A percentile compares a stretch with the other conserved stretches of the same genome.
Evolutionary conservation across 2,888 invertebrate species (phyloP).

Genomic region (Heliconius sara): DNA sequence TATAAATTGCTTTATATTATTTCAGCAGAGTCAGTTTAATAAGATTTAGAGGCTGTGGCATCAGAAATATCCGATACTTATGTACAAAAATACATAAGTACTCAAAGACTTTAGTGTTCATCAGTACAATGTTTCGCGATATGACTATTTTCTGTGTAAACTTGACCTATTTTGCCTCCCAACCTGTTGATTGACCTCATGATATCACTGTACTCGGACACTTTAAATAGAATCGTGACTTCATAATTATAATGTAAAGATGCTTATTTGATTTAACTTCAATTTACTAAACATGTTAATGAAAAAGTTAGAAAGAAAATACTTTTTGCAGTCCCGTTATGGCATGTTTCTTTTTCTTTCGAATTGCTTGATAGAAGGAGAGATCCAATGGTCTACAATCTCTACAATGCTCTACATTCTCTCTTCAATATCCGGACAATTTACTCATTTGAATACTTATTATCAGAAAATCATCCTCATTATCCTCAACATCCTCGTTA

Average conservation of each 20-base stretch:
- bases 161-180: constrained; percentile 53
- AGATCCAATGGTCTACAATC: not conserved
- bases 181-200: constrained; percentile 53
- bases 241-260: constrained; percentile 32
- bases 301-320: not conserved
- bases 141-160: constrained; percentile 46
- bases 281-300: not conserved
- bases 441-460: not conserved
- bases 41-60: not conserved
- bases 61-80: not conserved
- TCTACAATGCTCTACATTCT: too few species aligned
- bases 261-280: constrained; percentile 1
- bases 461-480: not conserved
- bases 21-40: too few species aligned
- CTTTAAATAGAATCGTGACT: constrained; percentile 46
- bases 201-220: constrained; percentile 49
- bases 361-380: not conserved
- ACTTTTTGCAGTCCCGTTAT: not conserved
- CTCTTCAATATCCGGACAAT: not conserved
- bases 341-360: not conserved
- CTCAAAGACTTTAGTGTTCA: not conserved
- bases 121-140: not conserved
- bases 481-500: too few species aligned
- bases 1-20: too few species aligned
- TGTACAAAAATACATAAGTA: not conserved